Base-by-base conservation (phyloP, 2,888 invertebrate species). In the Thereva nobilitata region DNA sequence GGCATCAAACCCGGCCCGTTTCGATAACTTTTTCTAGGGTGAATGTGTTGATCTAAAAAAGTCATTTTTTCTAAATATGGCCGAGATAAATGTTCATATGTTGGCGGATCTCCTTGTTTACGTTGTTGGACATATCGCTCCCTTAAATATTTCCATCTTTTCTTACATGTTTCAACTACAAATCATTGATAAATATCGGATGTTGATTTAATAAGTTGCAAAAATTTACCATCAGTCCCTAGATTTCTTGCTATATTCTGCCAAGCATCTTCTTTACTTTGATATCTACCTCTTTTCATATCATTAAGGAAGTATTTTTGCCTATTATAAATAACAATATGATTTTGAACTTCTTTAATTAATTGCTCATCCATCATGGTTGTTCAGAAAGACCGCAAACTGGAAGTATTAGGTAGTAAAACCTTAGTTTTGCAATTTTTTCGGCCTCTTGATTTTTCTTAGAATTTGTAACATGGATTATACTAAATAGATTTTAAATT, bases 31-130 rank as follows among this genome's bases (percentile, higher is more conserved):
- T 80, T 81, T 5, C 81, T 75, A 4, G 81, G 80, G 66, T 80
- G 80, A 64, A 81, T 81, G 66, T 80, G 80, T 63, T 79, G 78
- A 68, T 81, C 81, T 3, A 81, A 72, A 68, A 81, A 81, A 72
- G 80, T 81, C 81, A 81, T 81, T 73, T 80, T 81, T 69, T 81
- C 81, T 56, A 81, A 72, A 73, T 81, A 81, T 1, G 81, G 81
- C 1, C 81, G 77, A 2, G 81, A 81, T 7, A 81, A 72, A 68
- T 81, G 81, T 65, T 81, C 81, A 69, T 80, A 81, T 3, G 79
- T 78, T 4, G 80, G 80, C 3, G 80, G 78, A 68, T 80, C 80
- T 4, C 80, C 78, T 67, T 80, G 80, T 67, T 81, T 81, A 2
- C 80, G 77, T 67, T 81, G 80, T 3, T 80, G 80, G 0, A 81